Conservation (phyloP, 2,888 invertebrate species). For the Limnephilus rhombicus region DNA sequence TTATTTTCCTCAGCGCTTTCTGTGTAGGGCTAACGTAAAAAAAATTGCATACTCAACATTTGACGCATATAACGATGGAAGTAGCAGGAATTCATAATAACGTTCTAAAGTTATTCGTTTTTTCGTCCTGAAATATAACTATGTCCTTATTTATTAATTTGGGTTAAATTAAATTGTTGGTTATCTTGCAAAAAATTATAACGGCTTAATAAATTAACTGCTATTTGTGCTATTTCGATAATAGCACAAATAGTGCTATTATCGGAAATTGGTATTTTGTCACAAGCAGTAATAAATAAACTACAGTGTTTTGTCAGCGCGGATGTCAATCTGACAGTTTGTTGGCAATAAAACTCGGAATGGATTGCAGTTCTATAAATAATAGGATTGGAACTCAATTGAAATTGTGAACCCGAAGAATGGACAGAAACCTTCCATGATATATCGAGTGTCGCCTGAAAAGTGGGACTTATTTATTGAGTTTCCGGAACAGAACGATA, state of each 20-base stretch:
- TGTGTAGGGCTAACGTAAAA: no score
- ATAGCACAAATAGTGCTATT: neutral
- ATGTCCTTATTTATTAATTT: neutral
- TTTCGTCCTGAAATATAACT: no score
- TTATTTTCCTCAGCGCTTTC: no score
- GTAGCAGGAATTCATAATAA: no score
- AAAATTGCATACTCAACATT: no score
- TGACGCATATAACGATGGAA: no score
- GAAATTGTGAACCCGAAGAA: constrained; percentile 24
- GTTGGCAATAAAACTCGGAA: constrained; percentile 10
- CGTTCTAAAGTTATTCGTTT: no score
- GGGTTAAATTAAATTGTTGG: neutral
- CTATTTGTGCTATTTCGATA: no score
- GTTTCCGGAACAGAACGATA: neutral
- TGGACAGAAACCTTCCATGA: constrained; percentile 18
- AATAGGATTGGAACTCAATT: constrained; percentile 28
- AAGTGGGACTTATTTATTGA: constrained; percentile 32
- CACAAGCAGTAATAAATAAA: neutral
- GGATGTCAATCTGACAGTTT: constrained; percentile 21
- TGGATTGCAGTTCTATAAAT: constrained; percentile 28
- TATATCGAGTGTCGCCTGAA: constrained; percentile 19
- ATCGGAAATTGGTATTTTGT: neutral
- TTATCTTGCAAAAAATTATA: neutral
- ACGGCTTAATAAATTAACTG: neutral
- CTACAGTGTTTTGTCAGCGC: neutral